These are phyloP conservation scores for Chionomys nivalis DNA, from an alignment of 2,113 vertebrate species.

Conservation along the genomic window DNA sequence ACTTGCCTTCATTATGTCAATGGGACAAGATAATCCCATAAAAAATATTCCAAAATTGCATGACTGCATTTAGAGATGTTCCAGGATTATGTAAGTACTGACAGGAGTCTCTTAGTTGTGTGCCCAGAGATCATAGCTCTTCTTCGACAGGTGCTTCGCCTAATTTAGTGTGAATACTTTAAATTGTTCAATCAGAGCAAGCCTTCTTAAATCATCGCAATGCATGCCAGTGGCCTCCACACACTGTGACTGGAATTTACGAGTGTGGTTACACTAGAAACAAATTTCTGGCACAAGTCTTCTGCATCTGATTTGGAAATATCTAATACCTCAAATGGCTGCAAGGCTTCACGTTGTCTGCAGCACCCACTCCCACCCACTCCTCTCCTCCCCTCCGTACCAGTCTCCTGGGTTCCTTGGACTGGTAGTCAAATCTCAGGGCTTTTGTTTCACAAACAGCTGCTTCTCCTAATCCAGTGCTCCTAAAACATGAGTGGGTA, in stretches of 20 bases:
- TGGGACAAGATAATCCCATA: slow-evolving; percentile 69
- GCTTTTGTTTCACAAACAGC: background rate
- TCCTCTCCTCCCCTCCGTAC: background rate
- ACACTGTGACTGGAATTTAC: background rate
- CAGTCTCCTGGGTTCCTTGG: background rate
- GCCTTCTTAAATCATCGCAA: slow-evolving; percentile 61
- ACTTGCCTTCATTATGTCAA: slow-evolving; percentile 75
- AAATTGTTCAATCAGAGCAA: slow-evolving; percentile 56
- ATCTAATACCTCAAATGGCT: background rate
- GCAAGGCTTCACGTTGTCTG: background rate
- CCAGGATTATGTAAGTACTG: slow-evolving; percentile 52
- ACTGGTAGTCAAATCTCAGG: background rate
- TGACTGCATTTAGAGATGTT: slow-evolving; percentile 50
- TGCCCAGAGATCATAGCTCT: slow-evolving; percentile 55
- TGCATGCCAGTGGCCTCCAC: background rate
- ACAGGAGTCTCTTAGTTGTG: slow-evolving; percentile 64
- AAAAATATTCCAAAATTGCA: slow-evolving; percentile 69
- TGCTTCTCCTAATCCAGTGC: background rate
- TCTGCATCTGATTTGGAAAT: background rate
- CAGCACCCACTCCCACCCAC: background rate
- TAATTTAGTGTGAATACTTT: slow-evolving; percentile 65
- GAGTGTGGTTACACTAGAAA: background rate
- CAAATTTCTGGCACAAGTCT: background rate
- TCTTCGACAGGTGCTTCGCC: slow-evolving; percentile 62
- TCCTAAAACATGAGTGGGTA: background rate